Evolutionary conservation across 2,113 vertebrate species (phyloP), one percentile per base, ranked within the genome.

Genomic region (Dipodomys ordii): DNA sequence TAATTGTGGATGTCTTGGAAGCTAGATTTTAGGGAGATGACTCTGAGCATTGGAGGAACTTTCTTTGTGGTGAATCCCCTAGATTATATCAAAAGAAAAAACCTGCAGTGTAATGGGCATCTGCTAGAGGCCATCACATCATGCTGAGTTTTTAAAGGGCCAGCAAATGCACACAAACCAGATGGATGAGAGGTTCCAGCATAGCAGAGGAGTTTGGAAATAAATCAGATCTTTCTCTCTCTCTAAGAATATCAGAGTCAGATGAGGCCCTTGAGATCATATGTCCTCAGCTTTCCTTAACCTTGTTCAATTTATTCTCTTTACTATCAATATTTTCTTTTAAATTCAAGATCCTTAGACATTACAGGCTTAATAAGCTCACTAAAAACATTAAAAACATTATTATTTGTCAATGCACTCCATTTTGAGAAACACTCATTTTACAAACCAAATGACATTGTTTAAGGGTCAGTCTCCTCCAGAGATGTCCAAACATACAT

Each of bases 1-100:
- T 87, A 85, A 86, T 96, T 60, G 78, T n/a, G 87, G 69, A 78
- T 77, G 91, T 89, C 72, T 80, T 88, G 49, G 85, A 72, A 93
- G 32, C 60, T 69, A 60, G 49, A 79, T 77, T 73, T 94, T 77
- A 88, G 57, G 46, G 32, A 90, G 62, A 72, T 79, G 25, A 16
- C 60, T 53, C 65, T 88, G 60, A 68, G 68, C 32, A 23, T 1
- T 5, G 30, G 79, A 82, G 44, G 35, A 19, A 72, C 25, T 87
- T 80, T 65, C 79, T 76, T 16, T 85, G 25, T 73, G 49, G 53
- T 85, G 16, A 16, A 91, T 57, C 69, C 80, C 74, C 44, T 72
- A 83, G 69, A 91, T 0, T 15, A 7, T 83, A 60, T 77, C 68
- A 7, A 87, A 91, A 57, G 30, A 82, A 90, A 88, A 85, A 73